These are phyloP conservation scores for Heliopora coerulea DNA, from an alignment of 92 coral and sea anemone genomes.

Conservation along the genomic window DNA sequence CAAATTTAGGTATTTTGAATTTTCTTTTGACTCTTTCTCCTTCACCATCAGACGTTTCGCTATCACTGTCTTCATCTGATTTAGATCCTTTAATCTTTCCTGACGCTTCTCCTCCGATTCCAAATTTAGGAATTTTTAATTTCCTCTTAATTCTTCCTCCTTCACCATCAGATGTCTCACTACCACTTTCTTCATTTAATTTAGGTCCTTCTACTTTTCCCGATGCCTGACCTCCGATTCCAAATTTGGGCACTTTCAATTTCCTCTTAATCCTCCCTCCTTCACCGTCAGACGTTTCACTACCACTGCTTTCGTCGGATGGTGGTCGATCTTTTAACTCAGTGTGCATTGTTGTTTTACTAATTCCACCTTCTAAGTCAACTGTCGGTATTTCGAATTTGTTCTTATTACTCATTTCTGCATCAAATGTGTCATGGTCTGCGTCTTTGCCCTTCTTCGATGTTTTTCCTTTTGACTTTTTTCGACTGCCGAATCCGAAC, in stretches of 20 bases:
- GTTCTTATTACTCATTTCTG: constrained; percentile 9
- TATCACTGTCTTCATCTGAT: constrained; percentile 30
- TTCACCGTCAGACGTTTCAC: constrained; percentile 29
- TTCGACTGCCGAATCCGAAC: constrained; percentile 19
- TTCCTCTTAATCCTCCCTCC: constrained; percentile 29
- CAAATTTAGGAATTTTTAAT: constrained; percentile 3
- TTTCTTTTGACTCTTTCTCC: constrained; percentile 34
- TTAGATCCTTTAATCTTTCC: not conserved
- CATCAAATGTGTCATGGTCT: not conserved
- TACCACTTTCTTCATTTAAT: constrained; percentile 18
- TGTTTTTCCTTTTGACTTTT: not conserved
- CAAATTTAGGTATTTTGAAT: constrained; percentile 3
- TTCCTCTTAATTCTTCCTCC: constrained; percentile 40
- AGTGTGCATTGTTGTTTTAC: not conserved
- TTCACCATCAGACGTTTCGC: constrained; percentile 35
- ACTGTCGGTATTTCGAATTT: not conserved
- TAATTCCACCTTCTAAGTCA: not conserved
- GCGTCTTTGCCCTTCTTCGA: not conserved
- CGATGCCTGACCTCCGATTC: not conserved
- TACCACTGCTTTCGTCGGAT: constrained; percentile 12
- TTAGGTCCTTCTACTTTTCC: not conserved
- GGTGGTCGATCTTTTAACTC: not conserved
- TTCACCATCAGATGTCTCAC: constrained; percentile 33
- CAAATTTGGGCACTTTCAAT: constrained; percentile 6
- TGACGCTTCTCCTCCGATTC: not conserved